A percentile compares a stretch with the other conserved stretches of the same genome.
Evolutionary conservation across 2,797 vertebrate genomes (phyloP).

Genomic region (Fistularia commersonii): DNA sequence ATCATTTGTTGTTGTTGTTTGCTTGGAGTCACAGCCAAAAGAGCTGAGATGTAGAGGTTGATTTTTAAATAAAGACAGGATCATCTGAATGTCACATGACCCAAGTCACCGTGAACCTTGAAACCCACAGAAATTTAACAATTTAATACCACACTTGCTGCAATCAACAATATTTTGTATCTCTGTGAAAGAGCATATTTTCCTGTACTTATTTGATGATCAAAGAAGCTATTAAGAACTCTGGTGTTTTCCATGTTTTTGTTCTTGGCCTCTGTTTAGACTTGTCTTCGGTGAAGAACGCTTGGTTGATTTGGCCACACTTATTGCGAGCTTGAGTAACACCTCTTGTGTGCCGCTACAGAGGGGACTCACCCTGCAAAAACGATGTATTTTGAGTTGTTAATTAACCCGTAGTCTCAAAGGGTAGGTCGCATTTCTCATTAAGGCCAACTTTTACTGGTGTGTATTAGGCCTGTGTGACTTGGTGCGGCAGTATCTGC

Average conservation of each 20-base stretch:
- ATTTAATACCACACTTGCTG: constrained; percentile 4
- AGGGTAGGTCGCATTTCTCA: constrained; percentile 24
- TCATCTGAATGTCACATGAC: constrained; percentile 9
- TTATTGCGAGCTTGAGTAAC: no score
- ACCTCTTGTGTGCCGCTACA: no score
- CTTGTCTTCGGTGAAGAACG: no score
- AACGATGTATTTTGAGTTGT: constrained; percentile 56
- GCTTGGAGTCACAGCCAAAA: not conserved
- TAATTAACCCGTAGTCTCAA: constrained; percentile 57
- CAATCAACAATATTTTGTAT: not conserved
- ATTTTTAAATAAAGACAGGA: constrained; percentile 1
- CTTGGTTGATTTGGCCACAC: no score
- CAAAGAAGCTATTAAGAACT: no score
- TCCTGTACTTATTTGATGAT: not conserved
- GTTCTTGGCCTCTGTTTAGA: no score
- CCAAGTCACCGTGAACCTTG: not conserved
- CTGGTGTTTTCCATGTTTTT: no score
- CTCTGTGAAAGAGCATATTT: not conserved
- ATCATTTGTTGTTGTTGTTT: not conserved
- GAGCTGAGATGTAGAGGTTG: not conserved
- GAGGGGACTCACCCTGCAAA: no score
- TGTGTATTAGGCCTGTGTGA: constrained; percentile 3
- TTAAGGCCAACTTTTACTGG: constrained; percentile 13
- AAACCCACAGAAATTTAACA: constrained; percentile 1
- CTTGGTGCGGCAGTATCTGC: not conserved